phyloP scores from a whole-genome alignment of 2,113 vertebrate genomes.

The Petrocephalus microphthalmus region DNA sequence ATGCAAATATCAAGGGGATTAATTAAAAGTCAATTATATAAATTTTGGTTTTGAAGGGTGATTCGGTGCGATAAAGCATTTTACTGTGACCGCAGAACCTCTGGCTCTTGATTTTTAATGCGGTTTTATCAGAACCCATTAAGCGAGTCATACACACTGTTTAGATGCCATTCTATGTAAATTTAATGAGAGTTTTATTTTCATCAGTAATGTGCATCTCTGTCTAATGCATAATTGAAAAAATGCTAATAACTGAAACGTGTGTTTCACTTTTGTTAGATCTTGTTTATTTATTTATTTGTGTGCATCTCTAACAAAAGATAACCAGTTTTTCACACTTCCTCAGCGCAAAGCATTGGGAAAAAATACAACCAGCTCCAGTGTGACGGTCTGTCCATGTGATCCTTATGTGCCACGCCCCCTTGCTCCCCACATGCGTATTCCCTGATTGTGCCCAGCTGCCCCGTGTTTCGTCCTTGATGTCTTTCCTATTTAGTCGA shows the following conservation, averaged over 20 bases:
- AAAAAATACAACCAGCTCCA: too few relatives aligned
- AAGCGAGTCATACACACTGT: constrained; percentile 46
- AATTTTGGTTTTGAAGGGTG: constrained; percentile 74
- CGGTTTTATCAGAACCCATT: constrained; percentile 53
- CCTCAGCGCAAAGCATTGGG: not conserved
- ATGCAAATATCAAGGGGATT: constrained; percentile 88
- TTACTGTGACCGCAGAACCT: constrained; percentile 42
- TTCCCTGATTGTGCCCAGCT: too few relatives aligned
- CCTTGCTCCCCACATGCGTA: too few relatives aligned
- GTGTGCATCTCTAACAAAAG: not conserved
- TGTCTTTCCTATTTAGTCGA: too few relatives aligned
- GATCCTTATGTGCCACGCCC: too few relatives aligned
- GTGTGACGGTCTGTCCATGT: too few relatives aligned
- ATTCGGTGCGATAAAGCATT: constrained; percentile 64
- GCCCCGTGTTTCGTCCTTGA: too few relatives aligned
- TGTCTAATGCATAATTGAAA: constrained; percentile 66
- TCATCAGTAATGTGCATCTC: constrained; percentile 56
- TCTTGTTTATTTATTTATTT: constrained; percentile 22
- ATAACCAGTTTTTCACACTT: not conserved
- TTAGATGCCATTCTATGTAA: constrained; percentile 61
- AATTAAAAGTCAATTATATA: constrained; percentile 90
- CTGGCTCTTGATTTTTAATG: constrained; percentile 43
- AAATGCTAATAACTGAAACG: constrained; percentile 56
- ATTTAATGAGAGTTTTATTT: constrained; percentile 54
- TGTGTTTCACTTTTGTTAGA: constrained; percentile 37